Conservation (phyloP, 2,888 invertebrate genomes). For the Galeopsomyia nigrocyanea region DNA sequence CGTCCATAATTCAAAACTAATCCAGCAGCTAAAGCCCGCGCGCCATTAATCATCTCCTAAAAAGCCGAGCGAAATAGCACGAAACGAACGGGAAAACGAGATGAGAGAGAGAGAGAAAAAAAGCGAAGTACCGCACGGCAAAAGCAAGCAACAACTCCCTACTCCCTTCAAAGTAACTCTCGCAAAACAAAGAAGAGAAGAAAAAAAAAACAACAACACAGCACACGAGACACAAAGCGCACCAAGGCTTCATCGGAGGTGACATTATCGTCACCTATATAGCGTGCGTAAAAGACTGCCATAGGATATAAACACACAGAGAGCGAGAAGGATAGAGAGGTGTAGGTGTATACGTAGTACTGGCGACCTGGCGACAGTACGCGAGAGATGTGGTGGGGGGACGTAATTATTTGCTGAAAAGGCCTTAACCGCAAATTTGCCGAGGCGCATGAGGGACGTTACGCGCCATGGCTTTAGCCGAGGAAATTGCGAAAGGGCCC, state of each 20-base stretch:
- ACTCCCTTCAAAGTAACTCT: no score
- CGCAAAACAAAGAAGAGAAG: no score
- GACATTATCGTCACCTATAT: constrained; percentile 14
- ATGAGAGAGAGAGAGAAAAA: background rate
- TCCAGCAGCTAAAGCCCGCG: constrained; percentile 33
- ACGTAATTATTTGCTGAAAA: constrained; percentile 45
- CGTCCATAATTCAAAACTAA: constrained; percentile 48
- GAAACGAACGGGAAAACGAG: constrained; percentile 1
- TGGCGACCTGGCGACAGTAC: background rate
- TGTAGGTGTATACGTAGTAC: background rate
- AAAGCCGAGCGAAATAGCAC: constrained; percentile 15
- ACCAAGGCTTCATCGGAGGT: background rate
- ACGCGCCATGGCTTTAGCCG: constrained; percentile 26
- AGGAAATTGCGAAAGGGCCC: constrained; percentile 36
- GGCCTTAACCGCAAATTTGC: constrained; percentile 36
- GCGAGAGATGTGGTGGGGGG: background rate
- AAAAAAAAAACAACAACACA: background rate
- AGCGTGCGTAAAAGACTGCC: background rate
- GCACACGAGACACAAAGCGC: background rate
- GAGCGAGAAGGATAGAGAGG: background rate
- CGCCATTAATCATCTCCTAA: constrained; percentile 40
- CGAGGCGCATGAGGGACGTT: constrained; percentile 13
- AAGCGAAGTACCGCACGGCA: no score
- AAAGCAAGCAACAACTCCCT: no score
- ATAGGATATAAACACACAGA: background rate